Evolutionary conservation across 1,140 invertebrate species (phyloP).

Genomic region (Papilio glaucus): DNA sequence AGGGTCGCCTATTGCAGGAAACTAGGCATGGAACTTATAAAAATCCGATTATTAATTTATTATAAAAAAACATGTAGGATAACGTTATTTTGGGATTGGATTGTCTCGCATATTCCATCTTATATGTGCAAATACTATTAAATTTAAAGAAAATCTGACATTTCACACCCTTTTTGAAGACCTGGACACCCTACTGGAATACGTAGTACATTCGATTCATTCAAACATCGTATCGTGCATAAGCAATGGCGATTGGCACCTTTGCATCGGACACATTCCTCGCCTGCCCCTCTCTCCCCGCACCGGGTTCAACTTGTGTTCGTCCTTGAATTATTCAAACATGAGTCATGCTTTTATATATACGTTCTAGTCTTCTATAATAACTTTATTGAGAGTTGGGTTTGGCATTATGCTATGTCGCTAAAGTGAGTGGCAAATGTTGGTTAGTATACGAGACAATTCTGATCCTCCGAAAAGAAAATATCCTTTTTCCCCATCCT

Average conservation of each 20-base stretch:
- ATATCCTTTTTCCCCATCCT: no score
- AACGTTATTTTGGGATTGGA: no score
- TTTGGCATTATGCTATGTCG: background rate
- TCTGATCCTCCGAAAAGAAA: no score
- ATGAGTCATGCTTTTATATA: slow-evolving; percentile 8
- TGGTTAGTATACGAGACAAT: no score
- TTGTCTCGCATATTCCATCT: no score
- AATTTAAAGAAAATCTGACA: no score
- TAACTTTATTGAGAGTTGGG: slow-evolving; percentile 18
- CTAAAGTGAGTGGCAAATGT: no score
- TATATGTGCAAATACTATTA: no score
- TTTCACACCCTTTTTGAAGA: background rate
- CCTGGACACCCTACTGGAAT: background rate
- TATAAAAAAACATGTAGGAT: no score
- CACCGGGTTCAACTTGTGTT: slow-evolving; percentile 13
- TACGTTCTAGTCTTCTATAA: background rate
- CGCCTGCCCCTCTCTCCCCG: background rate
- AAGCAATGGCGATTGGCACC: slow-evolving; percentile 25
- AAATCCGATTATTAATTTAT: no score
- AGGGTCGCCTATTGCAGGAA: no score
- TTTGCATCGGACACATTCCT: slow-evolving; percentile 5
- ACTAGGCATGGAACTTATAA: no score
- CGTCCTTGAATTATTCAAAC: slow-evolving; percentile 31
- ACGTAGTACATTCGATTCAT: slow-evolving; percentile 26
- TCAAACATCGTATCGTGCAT: slow-evolving; percentile 6